Conservation (phyloP, 35 echinoderm and acorn worm species). For the Apostichopus parvimensis region DNA sequence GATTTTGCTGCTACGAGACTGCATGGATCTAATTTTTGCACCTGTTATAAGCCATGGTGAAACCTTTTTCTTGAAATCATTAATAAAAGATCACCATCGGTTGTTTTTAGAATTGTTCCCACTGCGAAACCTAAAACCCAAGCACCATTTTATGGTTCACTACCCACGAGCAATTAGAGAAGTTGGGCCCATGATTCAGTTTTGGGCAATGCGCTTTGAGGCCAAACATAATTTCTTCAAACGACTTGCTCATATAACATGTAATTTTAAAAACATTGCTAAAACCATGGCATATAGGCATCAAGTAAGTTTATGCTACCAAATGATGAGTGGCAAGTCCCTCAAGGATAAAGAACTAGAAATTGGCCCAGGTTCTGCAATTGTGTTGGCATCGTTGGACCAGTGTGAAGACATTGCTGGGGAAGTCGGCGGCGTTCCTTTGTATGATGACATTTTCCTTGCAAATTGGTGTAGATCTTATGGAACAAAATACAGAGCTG, state of each 20-base stretch:
- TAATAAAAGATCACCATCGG: constrained; percentile 63
- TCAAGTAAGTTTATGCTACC: constrained; percentile 39
- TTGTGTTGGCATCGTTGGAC: constrained; percentile 35
- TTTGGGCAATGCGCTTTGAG: constrained; percentile 55
- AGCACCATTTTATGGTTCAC: constrained; percentile 74
- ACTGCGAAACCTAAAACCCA: constrained; percentile 50
- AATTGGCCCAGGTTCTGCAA: constrained; percentile 40
- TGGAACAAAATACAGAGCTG: constrained; percentile 24
- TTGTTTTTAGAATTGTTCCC: constrained; percentile 46
- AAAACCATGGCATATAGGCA: constrained; percentile 53
- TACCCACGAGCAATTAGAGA: constrained; percentile 59
- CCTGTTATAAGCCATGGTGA: constrained; percentile 38
- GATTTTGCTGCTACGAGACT: constrained; percentile 57
- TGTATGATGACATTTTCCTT: constrained; percentile 55
- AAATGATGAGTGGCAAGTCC: constrained; percentile 5
- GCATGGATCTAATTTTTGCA: constrained; percentile 76
- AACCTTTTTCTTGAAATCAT: constrained; percentile 42
- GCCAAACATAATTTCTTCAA: constrained; percentile 58
- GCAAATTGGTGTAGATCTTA: constrained; percentile 52
- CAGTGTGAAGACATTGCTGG: constrained; percentile 22
- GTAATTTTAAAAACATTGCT: constrained; percentile 66
- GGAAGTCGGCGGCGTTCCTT: neutral
- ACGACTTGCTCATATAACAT: constrained; percentile 48
- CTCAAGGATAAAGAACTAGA: constrained; percentile 1
- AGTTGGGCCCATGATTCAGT: constrained; percentile 31